Evolutionary conservation across 2,113 vertebrate genomes (phyloP), one percentile per base, ranked within the genome.

Genomic region (Lipophrys pholis): DNA sequence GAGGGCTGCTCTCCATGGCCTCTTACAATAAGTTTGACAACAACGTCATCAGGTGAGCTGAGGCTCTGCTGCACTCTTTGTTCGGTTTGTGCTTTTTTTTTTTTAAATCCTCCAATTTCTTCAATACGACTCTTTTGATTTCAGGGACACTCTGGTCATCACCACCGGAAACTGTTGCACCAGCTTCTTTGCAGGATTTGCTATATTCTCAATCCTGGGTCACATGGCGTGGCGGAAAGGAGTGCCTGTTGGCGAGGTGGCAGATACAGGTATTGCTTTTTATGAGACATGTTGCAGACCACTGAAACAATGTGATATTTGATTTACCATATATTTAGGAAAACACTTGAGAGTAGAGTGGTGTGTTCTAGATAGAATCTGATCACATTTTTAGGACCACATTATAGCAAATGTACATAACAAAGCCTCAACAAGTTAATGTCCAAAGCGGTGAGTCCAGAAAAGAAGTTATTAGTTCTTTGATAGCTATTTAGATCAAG

Each of bases 21-120:
- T 95, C 95, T 11, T 95, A 95, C 76, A 95, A 95, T 75, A 94
- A 93, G 84, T 95, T 95, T 80, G 93, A 95, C 90, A 95, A 95
- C 86, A 95, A 95, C 21, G 94, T 95, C 36, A 94, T 95, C 79
- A 92, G 94, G 94, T 95, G 14, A 78, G 89, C 78, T 30, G 21
- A 30, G 21, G 21, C 21, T 30, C 21, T 49, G 16, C 8, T 6
- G 5, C 30, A 64, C 17, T 41, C 16, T 41, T 30, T 30, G 21
- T 30, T 30, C 4, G n/a, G 21, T 30, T 30, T 30, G 21, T 30
- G n/a, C n/a, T n/a, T n/a, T 30, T 30, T 2, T 4, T 30, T 30
- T 30, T 6, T 0, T 9, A 38, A 5, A 10, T n/a, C 14, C 11
- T 69, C 46, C 6, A 7, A 11, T 60, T 3, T 62, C 3, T 69